Percentiles rank a stretch among this genome's conserved stretches.
phyloP scores from a whole-genome alignment of 1,140 invertebrate genomes.

The Cyrtorhinus lividipennis region DNA sequence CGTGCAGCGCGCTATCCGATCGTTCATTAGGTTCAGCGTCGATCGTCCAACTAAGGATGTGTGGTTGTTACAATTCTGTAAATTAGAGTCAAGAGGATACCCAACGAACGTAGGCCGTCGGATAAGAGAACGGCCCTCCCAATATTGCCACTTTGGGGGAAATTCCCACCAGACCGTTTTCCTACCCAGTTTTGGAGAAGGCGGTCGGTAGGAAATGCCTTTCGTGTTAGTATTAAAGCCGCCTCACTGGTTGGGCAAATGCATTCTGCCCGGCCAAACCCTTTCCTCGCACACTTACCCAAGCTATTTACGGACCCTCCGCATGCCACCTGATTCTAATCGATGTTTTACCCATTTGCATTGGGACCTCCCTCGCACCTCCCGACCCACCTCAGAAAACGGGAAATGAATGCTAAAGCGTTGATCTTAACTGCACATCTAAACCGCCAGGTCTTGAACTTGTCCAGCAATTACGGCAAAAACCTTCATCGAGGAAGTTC shows the following conservation, averaged over 20 bases:
- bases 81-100: not conserved
- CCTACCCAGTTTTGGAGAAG: too few relatives aligned
- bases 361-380: not conserved
- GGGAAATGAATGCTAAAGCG: not conserved
- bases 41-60: too few relatives aligned
- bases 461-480: not conserved
- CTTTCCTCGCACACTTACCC: not conserved
- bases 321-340: conserved; percentile 9
- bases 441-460: not conserved
- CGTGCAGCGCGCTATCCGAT: too few relatives aligned
- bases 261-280: not conserved
- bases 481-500: not conserved
- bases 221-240: not conserved
- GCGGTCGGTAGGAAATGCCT: not conserved
- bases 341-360: conserved; percentile 3
- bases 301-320: not conserved
- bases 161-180: too few relatives aligned
- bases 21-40: too few relatives aligned
- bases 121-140: too few relatives aligned
- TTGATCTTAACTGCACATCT: not conserved
- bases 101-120: too few relatives aligned
- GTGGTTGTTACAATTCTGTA: not conserved
- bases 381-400: not conserved
- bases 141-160: too few relatives aligned
- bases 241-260: not conserved